Evolutionary conservation across 30 jellyfish, hydroid and myxozoan species (phyloP).

Genomic region (Hydractinia echinata): DNA sequence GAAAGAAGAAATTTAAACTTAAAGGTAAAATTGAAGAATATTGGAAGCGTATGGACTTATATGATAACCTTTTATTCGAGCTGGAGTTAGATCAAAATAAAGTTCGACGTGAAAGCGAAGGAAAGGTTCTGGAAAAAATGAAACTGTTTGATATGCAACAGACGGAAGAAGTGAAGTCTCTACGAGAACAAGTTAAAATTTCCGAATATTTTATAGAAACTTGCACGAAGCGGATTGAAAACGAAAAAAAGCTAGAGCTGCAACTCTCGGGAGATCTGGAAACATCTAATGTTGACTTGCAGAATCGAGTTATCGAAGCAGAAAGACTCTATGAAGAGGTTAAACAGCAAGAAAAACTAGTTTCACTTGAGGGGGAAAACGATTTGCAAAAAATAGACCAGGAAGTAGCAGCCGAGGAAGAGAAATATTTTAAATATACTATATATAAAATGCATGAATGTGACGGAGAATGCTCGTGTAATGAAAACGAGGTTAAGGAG

Average conservation of each 20-base stretch:
- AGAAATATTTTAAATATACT: constrained; percentile 27
- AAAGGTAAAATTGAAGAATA: constrained; percentile 73
- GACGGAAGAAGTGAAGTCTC: background rate
- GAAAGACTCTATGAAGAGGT: constrained; percentile 44
- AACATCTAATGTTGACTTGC: constrained; percentile 30
- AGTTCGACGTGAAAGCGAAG: constrained; percentile 3
- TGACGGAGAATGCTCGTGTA: constrained; percentile 8
- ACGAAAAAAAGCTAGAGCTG: constrained; percentile 12
- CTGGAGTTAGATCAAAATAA: constrained; percentile 53
- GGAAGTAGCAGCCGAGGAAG: constrained; percentile 35
- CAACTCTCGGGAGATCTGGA: constrained; percentile 30
- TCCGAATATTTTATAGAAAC: background rate
- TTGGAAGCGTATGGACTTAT: constrained; percentile 92
- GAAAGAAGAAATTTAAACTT: constrained; percentile 56
- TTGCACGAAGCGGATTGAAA: background rate
- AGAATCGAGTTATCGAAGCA: constrained; percentile 40
- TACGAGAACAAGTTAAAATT: constrained; percentile 13
- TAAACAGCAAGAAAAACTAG: constrained; percentile 18
- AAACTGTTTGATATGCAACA: background rate
- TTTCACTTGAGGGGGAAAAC: constrained; percentile 11
- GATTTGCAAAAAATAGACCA: constrained; percentile 35
- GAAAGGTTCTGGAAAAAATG: background rate
- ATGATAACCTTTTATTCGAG: constrained; percentile 60
- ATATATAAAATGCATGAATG: constrained; percentile 20
- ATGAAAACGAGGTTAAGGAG: background rate